These are phyloP conservation scores for Nematopogon swammerdamellus DNA, from an alignment of 2,888 invertebrate genomes.

Conservation along the genomic window DNA sequence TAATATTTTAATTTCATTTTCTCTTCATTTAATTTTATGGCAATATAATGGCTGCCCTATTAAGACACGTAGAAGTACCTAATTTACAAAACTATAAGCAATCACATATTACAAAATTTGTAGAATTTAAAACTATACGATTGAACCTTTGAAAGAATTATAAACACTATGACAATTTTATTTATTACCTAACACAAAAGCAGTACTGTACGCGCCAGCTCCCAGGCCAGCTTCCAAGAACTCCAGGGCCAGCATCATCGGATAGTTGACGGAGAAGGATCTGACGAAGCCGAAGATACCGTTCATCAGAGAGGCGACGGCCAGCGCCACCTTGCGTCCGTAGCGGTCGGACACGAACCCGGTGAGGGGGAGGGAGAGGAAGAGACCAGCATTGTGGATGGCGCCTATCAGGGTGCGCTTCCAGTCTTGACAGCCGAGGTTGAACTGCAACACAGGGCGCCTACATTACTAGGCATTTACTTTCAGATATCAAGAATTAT, in stretches of 20 bases:
- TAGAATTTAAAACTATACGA: no score
- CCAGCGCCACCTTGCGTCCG: slow-evolving; percentile 60
- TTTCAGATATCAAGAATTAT: slow-evolving; percentile 4
- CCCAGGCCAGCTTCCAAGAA: slow-evolving; percentile 54
- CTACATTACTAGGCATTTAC: no score
- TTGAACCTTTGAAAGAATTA: no score
- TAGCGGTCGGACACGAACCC: slow-evolving; percentile 72
- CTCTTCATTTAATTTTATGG: no score
- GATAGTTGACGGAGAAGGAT: slow-evolving; percentile 54
- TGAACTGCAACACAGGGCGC: slow-evolving; percentile 57
- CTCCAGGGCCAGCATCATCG: slow-evolving; percentile 52
- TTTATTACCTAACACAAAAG: slow-evolving; percentile 62
- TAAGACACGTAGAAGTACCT: no score
- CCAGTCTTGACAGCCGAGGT: slow-evolving; percentile 66
- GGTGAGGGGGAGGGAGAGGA: slow-evolving; percentile 66
- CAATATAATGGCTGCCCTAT: no score
- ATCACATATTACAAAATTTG: no score
- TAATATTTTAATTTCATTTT: no score
- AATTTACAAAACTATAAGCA: no score
- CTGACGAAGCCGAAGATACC: slow-evolving; percentile 52
- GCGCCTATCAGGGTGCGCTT: slow-evolving; percentile 71
- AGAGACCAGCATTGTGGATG: slow-evolving; percentile 67
- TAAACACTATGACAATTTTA: no score
- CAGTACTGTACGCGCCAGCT: slow-evolving; percentile 57
- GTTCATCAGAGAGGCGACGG: slow-evolving; percentile 51